Base-by-base conservation (phyloP, 2,888 invertebrate genomes). In the Sericinus montela region DNA sequence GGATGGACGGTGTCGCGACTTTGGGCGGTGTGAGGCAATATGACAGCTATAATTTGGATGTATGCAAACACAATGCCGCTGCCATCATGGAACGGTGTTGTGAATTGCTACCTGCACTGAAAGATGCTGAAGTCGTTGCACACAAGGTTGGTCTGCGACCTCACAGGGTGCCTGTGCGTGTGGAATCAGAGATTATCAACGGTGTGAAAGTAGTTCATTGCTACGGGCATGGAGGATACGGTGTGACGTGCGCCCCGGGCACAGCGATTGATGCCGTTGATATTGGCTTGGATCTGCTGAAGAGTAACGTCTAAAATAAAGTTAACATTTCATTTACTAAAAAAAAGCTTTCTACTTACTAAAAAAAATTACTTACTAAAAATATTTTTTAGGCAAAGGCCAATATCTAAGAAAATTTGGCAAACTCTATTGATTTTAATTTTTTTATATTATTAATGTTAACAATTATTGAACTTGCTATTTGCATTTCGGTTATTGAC, bases 141-240 rank as follows among this genome's bases (percentile, higher is more conserved):
- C 92, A 94, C 62, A 91, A 90, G 70, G 95, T 95, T 0, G 98
- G 97, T 0, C 75, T 98, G 39, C 85, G 98, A 52, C 98, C 98
- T 0, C 94, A 96, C 69, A 90, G 98, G 42, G 85, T 89, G 64
- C 88, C 92, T 34, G 91, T 94, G 15, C 85, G 97, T 60, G 92
- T 97, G 55, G 96, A 95, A 65, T 79, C 89, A 0, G 94, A 95
- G 67, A 10, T 86, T 3, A 45, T 86, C 0, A 65, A 74, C 9
- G 91, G 90, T 1, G 72, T 85, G 56, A 86, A 73, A 55, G 90
- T 98, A 28, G 93, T 98, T 5, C 98, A 98, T 73, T 97, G 98
- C 77, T 98, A 98, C 71, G 98, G 98, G 0, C 98, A 98, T 72
- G 97, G 98, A 0, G 97, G 97, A 0, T 97, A 97, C 72, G 98